phyloP scores from a whole-genome alignment of 2,888 invertebrate species.

The Andricus curvator region DNA sequence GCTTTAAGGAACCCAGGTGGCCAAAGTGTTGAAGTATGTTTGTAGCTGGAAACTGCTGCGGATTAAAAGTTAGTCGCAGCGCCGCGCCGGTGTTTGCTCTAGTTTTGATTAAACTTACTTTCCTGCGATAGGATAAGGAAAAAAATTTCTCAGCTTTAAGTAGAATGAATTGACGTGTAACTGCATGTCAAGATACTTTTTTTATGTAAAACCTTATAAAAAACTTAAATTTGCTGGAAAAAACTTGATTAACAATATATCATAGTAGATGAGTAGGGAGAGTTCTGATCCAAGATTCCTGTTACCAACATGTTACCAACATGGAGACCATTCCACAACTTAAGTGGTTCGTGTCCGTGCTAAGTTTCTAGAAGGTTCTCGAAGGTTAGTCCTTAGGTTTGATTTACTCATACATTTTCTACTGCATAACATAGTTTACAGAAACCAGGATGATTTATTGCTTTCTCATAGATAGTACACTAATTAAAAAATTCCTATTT shows the following conservation, averaged over 20 bases:
- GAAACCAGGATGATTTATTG: too few species aligned
- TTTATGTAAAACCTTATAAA: not conserved
- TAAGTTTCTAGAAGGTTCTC: too few species aligned
- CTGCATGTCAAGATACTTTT: conserved; percentile 7
- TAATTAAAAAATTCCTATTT: too few species aligned
- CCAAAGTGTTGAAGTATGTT: conserved; percentile 38
- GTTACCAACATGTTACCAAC: too few species aligned
- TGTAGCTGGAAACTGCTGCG: not conserved
- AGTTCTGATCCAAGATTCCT: too few species aligned
- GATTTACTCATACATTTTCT: too few species aligned
- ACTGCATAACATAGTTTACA: too few species aligned
- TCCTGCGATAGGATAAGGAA: not conserved
- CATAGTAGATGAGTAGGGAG: too few species aligned
- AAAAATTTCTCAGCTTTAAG: conserved; percentile 13
- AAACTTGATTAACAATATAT: not conserved
- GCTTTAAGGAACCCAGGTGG: conserved; percentile 30
- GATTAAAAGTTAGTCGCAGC: conserved; percentile 25
- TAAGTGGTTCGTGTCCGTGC: too few species aligned
- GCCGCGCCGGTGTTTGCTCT: not conserved
- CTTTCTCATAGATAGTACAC: too few species aligned
- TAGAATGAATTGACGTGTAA: conserved; percentile 17
- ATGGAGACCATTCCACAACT: too few species aligned
- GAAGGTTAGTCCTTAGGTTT: too few species aligned
- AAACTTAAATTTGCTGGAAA: not conserved
- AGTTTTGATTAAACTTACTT: conserved; percentile 36